Conservation (phyloP, 37 sponge, comb jelly and placozoan genomes). For the Hormiphora californensis region DNA sequence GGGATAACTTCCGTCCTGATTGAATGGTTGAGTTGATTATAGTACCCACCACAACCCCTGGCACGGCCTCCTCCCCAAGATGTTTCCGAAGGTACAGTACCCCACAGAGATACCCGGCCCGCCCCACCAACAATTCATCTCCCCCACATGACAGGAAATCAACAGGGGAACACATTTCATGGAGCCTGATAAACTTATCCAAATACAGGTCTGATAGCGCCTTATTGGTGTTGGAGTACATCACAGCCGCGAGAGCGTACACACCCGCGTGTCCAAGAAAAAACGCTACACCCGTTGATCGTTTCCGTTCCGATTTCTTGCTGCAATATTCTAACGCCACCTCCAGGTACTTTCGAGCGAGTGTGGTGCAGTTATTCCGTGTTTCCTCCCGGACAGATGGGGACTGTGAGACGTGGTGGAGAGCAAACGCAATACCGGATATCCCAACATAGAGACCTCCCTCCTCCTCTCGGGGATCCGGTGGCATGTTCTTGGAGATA, state of each 20-base stretch:
- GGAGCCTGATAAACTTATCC: neutral
- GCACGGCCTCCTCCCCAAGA: neutral
- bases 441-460: conserved; percentile 46
- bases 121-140: conserved; percentile 37
- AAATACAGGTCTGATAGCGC: neutral
- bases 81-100: conserved; percentile 16
- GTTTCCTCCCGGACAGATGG: neutral
- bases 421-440: neutral
- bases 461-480: conserved; percentile 38
- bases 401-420: conserved; percentile 39
- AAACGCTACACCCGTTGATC: neutral
- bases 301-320: neutral
- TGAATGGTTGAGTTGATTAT: conserved; percentile 21
- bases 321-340: conserved; percentile 17
- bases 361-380: neutral
- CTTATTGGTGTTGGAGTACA: neutral
- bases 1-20: neutral
- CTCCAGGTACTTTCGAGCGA: neutral
- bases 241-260: conserved; percentile 31
- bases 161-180: conserved; percentile 33
- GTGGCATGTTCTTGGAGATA: neutral
- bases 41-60: neutral
- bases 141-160: conserved; percentile 40
- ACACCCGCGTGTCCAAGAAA: conserved; percentile 28
- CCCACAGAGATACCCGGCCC: conserved; percentile 48